phyloP scores from a whole-genome alignment of 2,888 invertebrate species.

The Ctena decussata region DNA sequence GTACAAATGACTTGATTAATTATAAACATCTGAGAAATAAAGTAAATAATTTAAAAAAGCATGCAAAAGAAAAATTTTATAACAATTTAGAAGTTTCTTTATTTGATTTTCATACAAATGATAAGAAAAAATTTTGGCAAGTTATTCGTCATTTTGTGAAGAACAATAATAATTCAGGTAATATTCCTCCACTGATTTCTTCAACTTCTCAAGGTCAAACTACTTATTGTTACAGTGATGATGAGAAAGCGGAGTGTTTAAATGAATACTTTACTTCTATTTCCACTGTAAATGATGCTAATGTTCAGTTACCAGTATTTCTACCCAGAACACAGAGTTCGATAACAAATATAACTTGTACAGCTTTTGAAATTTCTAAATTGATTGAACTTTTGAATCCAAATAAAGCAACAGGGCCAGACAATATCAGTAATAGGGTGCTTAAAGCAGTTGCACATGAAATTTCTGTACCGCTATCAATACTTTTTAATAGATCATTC shows the following conservation, averaged over 20 bases:
- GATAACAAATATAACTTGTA: not conserved
- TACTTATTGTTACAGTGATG: not conserved
- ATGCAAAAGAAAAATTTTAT: not conserved
- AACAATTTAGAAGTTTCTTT: not conserved
- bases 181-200: too few relatives aligned
- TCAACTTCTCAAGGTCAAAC: not conserved
- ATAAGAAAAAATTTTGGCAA: not conserved
- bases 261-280: not conserved
- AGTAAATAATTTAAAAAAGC: not conserved
- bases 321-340: not conserved
- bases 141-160: not conserved
- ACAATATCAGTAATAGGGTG: not conserved
- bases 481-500: not conserved
- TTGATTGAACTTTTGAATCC: not conserved
- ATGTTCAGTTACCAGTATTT: not conserved
- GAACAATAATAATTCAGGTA: not conserved
- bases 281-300: not conserved
- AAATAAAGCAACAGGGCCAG: not conserved
- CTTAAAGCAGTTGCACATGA: not conserved
- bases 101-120: not conserved
- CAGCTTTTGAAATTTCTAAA: not conserved
- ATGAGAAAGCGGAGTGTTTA: not conserved
- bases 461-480: not conserved
- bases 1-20: conserved; percentile 10
- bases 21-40: conserved; percentile 21